Evolutionary conservation across 2,797 vertebrate species (phyloP).

Genomic region (Anomalospiza imberbis): DNA sequence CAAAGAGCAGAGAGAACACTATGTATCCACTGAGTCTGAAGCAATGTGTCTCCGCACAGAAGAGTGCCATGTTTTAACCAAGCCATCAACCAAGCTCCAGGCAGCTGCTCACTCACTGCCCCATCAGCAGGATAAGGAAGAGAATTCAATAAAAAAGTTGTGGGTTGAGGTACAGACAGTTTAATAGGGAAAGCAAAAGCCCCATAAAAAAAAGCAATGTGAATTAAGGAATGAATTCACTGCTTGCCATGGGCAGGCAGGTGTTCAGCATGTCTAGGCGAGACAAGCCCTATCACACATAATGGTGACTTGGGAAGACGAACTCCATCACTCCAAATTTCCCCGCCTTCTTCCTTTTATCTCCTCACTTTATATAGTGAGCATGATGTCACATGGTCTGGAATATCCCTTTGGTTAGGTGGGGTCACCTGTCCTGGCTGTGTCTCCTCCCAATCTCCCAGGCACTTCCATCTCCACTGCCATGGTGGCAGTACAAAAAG

Average conservation of each 20-base stretch:
- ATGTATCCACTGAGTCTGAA: not conserved
- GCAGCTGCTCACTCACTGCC: not conserved
- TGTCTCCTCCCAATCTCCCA: not conserved
- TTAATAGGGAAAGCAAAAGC: not conserved
- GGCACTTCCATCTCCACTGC: rapidly evolving
- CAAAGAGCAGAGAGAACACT: not conserved
- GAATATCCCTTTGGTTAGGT: not conserved
- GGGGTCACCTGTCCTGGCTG: not conserved
- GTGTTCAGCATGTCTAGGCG: not conserved
- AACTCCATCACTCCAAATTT: not conserved
- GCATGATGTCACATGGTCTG: no score
- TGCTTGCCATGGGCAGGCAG: not conserved
- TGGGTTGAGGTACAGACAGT: not conserved
- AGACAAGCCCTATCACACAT: not conserved
- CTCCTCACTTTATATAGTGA: not conserved
- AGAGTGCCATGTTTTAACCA: not conserved
- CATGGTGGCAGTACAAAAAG: rapidly evolving
- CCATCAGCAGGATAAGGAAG: not conserved
- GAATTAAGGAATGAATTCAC: not conserved
- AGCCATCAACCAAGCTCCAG: not conserved
- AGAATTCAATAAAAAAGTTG: not conserved
- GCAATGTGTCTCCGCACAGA: not conserved
- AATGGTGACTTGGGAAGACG: not conserved
- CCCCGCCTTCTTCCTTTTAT: not conserved
- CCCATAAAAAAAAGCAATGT: rapidly evolving